Base-by-base conservation (phyloP, 2,113 vertebrate genomes). In the Rhabdomys dilectus region DNA sequence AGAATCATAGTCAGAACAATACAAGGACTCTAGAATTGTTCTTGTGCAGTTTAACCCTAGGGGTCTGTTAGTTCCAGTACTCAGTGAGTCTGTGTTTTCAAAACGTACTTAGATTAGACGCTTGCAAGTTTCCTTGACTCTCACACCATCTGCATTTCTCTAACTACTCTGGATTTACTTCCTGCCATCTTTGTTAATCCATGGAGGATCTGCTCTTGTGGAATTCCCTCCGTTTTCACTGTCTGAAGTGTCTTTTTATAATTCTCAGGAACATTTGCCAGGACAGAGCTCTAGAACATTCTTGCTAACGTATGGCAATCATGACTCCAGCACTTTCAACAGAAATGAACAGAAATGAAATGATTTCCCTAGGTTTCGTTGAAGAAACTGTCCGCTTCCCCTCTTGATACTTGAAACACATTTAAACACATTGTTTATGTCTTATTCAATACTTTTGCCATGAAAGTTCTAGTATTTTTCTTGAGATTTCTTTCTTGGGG, bases 381-480 rank as follows among this genome's bases (percentile, higher is more conserved):
- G 56, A 94, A 96, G 60, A 17, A 86, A 92, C 45, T 34, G 58
- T 42, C 51, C 89, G 26, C 72, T 45, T 95, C 51, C 36, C 29
- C 13, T 36, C n/a, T 34, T n/a, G 64, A 31, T 81, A 51, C 4
- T 45, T 92, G 45, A 21, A 66, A 51, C 26, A 90, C 24, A 73
- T 31, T 77, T 66, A 39, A 73, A 39, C 36, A 22, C 39, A 72
- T 91, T 68, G 84, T 31, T 84, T 42, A 39, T 42, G 16, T n/a
- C 53, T 78, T 89, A 36, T 88, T 66, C 39, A 85, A 29, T 7
- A 88, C 34, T 51, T 84, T 91, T 91, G n/a, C 31, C 60, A 12
- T 34, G 26, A 36, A 84, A 66, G 42, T 34, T 70, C 1, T 62
- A 24, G 26, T 51, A 51, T 87, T 70, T 86, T 62, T n/a, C 45